Evolutionary conservation across 2,113 vertebrate species (phyloP), one percentile per base, ranked within the genome.

Genomic region (Cryptotis parvus): DNA sequence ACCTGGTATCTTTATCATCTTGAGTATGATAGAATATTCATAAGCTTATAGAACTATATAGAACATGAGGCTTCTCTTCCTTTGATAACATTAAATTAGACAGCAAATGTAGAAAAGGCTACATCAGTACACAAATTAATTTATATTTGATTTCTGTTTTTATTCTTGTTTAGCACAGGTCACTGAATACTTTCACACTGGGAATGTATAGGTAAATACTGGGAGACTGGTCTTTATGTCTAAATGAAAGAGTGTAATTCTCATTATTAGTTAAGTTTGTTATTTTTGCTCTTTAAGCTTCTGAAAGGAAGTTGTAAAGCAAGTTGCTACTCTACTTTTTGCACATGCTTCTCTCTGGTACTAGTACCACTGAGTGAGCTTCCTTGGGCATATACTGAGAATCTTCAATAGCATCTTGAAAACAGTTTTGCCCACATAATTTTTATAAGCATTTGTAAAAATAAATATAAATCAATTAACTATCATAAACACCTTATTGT

Each of bases 1-100:
- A 90, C 73, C 35, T 81, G n/a, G n/a, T 87, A 4, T 76, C 35
- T 87, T 66, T 91, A 41, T 95, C 49, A 68, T 87, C 45, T 80
- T 79, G 43, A 91, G 58, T 89, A 69, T 94, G 76, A 84, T 83
- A 55, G 86, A 77, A 14, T 87, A 87, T 31, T 91, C 9, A 58
- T 22, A 70, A 37, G 31, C 18, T 22, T 24, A 58, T 58, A 24
- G 20, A 55, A 55, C 16, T 55, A 16, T 58, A 58, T 58, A 58
- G 55, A 58, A 58, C 22, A 89, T 79, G 1, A 14, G 0, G 3
- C 52, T 87, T 6, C 68, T 77, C 91, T 88, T 69, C 39, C 31
- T 76, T 52, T 79, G 4, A 45, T 87, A 90, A 84, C 68, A 79
- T 81, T 70, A 65, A 4, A 87, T 14, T 88, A 69, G 78, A 1